Evolutionary conservation across 2,113 vertebrate genomes (phyloP).

Genomic region (Egretta garzetta): DNA sequence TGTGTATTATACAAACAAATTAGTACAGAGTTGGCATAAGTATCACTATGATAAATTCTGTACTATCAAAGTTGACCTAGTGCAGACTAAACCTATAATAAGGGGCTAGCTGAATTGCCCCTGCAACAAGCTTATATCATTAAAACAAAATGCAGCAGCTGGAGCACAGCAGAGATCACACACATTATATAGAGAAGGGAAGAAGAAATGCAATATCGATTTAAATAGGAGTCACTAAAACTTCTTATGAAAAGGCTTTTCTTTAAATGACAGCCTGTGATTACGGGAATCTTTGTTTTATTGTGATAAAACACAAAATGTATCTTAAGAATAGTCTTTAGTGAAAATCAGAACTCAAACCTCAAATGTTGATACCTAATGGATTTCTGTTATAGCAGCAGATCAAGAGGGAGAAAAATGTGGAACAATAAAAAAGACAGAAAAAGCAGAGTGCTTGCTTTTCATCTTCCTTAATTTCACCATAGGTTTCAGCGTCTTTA

Average conservation of each 20-base stretch:
- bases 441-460: not conserved
- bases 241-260: conserved; percentile 21
- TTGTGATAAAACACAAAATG: conserved; percentile 17
- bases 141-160: not conserved
- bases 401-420: not conserved
- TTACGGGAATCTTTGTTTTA: conserved; percentile 19
- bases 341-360: conserved; percentile 32
- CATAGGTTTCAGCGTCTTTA: not conserved
- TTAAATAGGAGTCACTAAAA: not conserved
- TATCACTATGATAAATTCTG: not conserved
- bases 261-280: conserved; percentile 16
- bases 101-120: not conserved
- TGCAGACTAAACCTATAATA: not conserved
- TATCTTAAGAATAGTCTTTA: conserved; percentile 34
- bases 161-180: not conserved
- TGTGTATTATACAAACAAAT: not conserved
- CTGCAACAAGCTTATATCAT: not conserved
- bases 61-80: not conserved
- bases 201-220: not conserved
- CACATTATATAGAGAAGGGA: not conserved
- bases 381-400: conserved; percentile 29
- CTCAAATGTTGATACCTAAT: conserved; percentile 10
- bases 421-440: not conserved
- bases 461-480: not conserved
- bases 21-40: not conserved